Percentiles rank a stretch among this genome's conserved stretches.
These are phyloP conservation scores for Sialia sialis DNA, from an alignment of 2,113 vertebrate genomes.

Conservation along the genomic window DNA sequence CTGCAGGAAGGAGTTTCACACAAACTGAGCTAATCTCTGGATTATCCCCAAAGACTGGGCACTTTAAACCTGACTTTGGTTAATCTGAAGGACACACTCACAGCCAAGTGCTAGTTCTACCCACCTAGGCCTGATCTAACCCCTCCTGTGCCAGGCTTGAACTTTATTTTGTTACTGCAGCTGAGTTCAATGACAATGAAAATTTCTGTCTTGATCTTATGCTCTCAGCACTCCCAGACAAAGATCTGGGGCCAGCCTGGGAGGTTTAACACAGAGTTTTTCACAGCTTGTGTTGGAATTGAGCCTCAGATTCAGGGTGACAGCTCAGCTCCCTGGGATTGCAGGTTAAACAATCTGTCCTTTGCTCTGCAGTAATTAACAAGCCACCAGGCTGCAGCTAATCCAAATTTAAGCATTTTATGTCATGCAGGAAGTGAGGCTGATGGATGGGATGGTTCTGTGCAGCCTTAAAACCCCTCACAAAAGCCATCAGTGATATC, in stretches of 20 bases:
- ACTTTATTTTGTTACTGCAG: neutral
- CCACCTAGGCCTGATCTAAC: neutral
- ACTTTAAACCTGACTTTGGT: neutral
- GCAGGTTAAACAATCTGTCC: neutral
- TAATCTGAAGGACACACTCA: neutral
- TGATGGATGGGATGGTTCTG: neutral
- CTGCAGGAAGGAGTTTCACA: neutral
- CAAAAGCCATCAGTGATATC: neutral
- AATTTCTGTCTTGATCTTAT: neutral
- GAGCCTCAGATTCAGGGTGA: neutral
- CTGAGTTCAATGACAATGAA: neutral
- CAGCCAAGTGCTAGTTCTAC: neutral
- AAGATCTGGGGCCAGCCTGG: neutral
- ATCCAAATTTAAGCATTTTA: neutral
- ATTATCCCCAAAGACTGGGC: neutral
- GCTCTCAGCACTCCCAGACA: neutral
- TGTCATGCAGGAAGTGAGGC: neutral
- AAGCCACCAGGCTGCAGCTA: neutral
- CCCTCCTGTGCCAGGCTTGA: neutral
- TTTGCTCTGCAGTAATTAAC: neutral
- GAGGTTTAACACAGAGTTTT: neutral
- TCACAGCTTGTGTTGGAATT: neutral
- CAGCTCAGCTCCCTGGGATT: neutral
- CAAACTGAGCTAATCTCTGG: neutral
- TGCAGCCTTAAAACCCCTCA: neutral